Base-by-base conservation (phyloP, 1,140 invertebrate genomes). In the Papilio dardanus region DNA sequence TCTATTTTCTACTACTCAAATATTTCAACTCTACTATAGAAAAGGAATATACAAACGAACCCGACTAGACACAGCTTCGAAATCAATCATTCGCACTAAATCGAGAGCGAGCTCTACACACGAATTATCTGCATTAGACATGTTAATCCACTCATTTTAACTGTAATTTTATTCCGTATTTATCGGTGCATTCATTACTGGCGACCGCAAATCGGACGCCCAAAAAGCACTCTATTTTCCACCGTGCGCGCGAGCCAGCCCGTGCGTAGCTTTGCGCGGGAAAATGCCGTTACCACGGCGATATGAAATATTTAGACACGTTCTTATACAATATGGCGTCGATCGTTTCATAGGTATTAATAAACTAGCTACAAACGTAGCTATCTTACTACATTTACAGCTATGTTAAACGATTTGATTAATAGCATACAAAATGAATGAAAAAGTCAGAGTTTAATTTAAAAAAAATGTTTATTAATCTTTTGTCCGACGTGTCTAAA, bases 81-180 rank as follows among this genome's bases (percentile, higher is more conserved):
- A 92, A 91, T 91, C 89, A 89, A 88, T 92, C 89, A 91, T 92
- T 91, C 87, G 88, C 86, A 86, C 89, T 83, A 87, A 91, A 88
- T 91, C 84, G 86, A 90, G 90, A 87, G 88, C 83, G 77, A 79
- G 80, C 86, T 62, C 54, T 87, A 87, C 87, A 90, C 86, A 84
- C 88, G 90, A 91, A 92, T 90, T 91, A 92, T 92, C 90, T 92
- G 92, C 90, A 93, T 93, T 93, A 93, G 92, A 93, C 92, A 93
- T 92, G 92, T 93, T 93, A 93, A 93, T 93, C 92, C 89, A 91
- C 90, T 93, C 92, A 93, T 93, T 93, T 93, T 93, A 93, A 92
- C 92, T 90, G 92, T 93, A 93, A 93, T 93, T 93, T 93, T 93
- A 93, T 93, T 93, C 92, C 85, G 89, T 93, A 93, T 93, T 93